Base-by-base conservation (phyloP, 2,113 vertebrate genomes). In the Brachypodius melanocephalos region DNA sequence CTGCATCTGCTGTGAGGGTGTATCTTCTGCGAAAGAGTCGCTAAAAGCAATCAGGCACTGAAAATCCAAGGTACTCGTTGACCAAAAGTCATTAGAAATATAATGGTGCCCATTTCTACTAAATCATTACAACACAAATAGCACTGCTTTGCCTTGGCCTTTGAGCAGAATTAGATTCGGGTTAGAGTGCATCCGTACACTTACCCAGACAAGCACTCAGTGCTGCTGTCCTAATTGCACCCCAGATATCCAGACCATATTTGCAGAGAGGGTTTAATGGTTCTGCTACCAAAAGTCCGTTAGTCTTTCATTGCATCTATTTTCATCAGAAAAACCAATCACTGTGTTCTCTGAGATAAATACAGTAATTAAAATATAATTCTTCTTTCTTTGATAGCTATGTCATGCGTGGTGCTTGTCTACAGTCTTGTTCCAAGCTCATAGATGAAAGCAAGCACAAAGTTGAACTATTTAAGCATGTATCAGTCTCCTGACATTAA, bases 291-390 rank as follows among this genome's bases (percentile, higher is more conserved):
- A 75, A 88, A 96, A 96, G 92, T 96, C 95, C 0, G n/a, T 92
- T 97, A 93, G 95, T 92, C 95, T 96, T 83, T 96, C 91, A 85
- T 85, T 93, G 83, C 92, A 80, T 94, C 96, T 89, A 48, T 90
- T 91, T 92, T 84, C 79, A 73, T 61, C 89, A 86, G 85, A 94
- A 97, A 76, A 94, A 90, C 49, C 81, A 95, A 89, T 89, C 24
- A 14, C 74, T 69, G 36, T 66, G 45, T 91, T 94, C 74, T 83
- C 46, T 32, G 69, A 55, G 91, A 93, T 92, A 79, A 91, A 88
- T 89, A 85, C 62, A 91, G 58, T 92, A 97, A 95, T 97, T 96
- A 98, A 97, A 91, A 94, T 48, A 77, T 90, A 95, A 95, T 86
- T 94, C 88, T 91, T 93, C 75, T 83, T 78, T 77, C 75, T 91